Percentiles rank a stretch among this genome's conserved stretches.
phyloP scores from a whole-genome alignment of 2,888 invertebrate species.

The Beris morrisii region DNA sequence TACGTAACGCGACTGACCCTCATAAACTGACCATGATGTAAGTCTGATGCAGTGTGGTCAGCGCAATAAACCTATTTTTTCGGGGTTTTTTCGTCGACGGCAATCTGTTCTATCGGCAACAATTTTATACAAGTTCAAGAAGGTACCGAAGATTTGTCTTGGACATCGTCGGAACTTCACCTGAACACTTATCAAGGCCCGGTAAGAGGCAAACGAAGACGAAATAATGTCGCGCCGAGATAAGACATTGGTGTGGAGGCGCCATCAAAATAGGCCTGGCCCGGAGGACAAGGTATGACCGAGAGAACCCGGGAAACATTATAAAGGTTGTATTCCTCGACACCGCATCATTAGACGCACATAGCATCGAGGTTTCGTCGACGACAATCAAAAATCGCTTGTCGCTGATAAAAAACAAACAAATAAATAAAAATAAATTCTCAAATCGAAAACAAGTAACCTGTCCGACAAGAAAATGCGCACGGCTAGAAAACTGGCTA shows the following conservation, averaged over 20 bases:
- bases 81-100: too few relatives aligned
- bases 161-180: too few relatives aligned
- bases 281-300: slow-evolving; percentile 14
- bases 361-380: slow-evolving; percentile 2
- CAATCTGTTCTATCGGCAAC: too few relatives aligned
- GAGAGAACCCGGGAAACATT: background rate
- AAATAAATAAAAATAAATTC: too few relatives aligned
- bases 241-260: slow-evolving; percentile 40
- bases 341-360: slow-evolving; percentile 15
- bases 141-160: too few relatives aligned
- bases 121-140: too few relatives aligned
- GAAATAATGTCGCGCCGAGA: slow-evolving; percentile 41
- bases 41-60: too few relatives aligned
- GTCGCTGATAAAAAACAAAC: too few relatives aligned
- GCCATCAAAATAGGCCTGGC: slow-evolving; percentile 37
- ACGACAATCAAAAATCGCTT: slow-evolving; percentile 2
- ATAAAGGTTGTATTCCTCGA: background rate
- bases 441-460: too few relatives aligned
- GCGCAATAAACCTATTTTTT: too few relatives aligned
- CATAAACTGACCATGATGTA: slow-evolving; percentile 1
- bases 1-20: slow-evolving; percentile 15
- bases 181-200: too few relatives aligned
- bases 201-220: slow-evolving; percentile 5
- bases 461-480: too few relatives aligned
- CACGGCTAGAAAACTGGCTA: background rate